Conservation (phyloP, 2,888 invertebrate genomes). For the Eristalis tenax region DNA sequence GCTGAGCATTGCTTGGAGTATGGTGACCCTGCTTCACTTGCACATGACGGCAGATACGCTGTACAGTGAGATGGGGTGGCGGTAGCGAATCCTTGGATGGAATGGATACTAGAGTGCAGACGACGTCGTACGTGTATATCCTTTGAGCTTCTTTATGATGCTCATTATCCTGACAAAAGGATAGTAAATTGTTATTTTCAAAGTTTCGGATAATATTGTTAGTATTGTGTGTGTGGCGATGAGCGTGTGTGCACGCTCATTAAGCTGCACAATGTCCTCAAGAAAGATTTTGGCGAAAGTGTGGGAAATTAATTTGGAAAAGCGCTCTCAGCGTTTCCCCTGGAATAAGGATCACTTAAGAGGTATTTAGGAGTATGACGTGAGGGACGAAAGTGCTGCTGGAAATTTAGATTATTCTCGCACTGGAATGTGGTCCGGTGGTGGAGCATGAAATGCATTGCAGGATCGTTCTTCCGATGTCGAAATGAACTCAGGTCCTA, state of each 20-base stretch:
- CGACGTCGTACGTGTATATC: constrained; percentile 59
- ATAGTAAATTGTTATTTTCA: constrained; percentile 71
- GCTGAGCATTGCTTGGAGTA: background rate
- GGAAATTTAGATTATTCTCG: background rate
- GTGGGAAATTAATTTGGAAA: background rate
- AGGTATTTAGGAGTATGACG: background rate
- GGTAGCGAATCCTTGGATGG: constrained; percentile 5
- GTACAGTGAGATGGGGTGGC: background rate
- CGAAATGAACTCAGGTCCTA: no score
- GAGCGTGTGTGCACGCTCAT: constrained; percentile 2
- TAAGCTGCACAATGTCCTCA: constrained; percentile 4
- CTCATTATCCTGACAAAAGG: constrained; percentile 71
- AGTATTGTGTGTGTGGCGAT: constrained; percentile 21
- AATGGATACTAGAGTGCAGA: constrained; percentile 17
- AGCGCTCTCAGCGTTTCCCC: background rate
- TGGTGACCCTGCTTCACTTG: constrained; percentile 19
- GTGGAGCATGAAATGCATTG: no score
- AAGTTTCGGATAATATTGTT: constrained; percentile 59
- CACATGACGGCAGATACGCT: constrained; percentile 37
- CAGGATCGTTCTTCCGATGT: no score
- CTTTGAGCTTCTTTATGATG: constrained; percentile 68
- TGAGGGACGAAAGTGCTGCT: background rate
- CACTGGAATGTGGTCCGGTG: no score
- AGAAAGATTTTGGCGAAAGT: background rate
- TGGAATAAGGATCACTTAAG: background rate